Percentiles rank a stretch among this genome's conserved stretches.
Conservation (phyloP, 2,888 invertebrate genomes). For the Polymixis flavicincta region DNA sequence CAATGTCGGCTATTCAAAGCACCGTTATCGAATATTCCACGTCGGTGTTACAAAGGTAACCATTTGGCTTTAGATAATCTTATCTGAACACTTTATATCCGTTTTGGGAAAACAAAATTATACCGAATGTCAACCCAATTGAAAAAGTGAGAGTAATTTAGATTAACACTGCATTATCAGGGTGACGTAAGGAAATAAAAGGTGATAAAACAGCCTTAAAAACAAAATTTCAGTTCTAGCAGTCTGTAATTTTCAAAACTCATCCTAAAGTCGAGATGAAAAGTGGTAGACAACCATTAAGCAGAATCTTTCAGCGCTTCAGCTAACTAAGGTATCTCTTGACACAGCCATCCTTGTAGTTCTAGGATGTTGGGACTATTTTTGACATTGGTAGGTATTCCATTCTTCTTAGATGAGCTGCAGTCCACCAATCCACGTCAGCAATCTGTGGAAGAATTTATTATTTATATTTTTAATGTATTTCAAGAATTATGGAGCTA, state of each 20-base stretch:
- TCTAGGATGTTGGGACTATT: not conserved
- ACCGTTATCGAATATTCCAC: slow-evolving; percentile 26
- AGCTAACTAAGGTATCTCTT: not conserved
- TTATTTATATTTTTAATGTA: not conserved
- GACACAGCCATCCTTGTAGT: not conserved
- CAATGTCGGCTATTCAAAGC: slow-evolving; percentile 39
- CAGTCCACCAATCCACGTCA: not conserved
- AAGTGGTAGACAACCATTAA: not conserved
- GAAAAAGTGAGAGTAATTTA: slow-evolving; percentile 30
- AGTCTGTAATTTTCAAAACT: too few relatives aligned
- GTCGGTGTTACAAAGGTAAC: slow-evolving; percentile 12
- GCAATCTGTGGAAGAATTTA: not conserved
- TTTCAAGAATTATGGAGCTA: not conserved
- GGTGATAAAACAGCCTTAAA: not conserved
- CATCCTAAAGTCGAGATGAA: not conserved
- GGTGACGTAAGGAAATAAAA: not conserved
- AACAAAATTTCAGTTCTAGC: not conserved
- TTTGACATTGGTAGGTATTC: not conserved
- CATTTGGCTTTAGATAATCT: slow-evolving; percentile 26
- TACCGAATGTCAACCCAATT: slow-evolving; percentile 9
- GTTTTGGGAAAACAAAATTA: slow-evolving; percentile 6
- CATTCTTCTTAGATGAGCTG: not conserved
- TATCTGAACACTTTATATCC: slow-evolving; percentile 10
- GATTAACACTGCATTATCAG: slow-evolving; percentile 15
- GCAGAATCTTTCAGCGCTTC: not conserved